Conservation (phyloP, 1,140 invertebrate genomes). For the Pogonomyrmex barbatus region DNA sequence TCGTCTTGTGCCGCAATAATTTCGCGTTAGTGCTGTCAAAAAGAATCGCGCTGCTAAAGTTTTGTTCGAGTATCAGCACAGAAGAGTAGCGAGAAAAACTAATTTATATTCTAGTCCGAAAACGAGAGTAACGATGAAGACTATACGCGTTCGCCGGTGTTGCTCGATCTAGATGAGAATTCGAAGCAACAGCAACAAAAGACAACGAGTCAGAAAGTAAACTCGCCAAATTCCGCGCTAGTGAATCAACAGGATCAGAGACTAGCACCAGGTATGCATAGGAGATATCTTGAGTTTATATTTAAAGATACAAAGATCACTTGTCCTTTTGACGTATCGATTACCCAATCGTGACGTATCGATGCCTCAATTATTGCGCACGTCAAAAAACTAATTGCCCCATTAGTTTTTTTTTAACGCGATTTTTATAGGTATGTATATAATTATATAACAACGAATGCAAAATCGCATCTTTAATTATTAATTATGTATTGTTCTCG, state of each 20-base stretch:
- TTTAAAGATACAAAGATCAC: not conserved
- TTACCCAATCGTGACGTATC: too few species aligned
- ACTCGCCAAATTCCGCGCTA: not conserved
- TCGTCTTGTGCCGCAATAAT: not conserved
- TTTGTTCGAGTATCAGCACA: not conserved
- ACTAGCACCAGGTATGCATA: constrained; percentile 36
- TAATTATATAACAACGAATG: not conserved
- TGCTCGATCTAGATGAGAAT: constrained; percentile 84
- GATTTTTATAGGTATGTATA: not conserved
- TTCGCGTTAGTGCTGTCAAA: not conserved
- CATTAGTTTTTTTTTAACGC: not conserved
- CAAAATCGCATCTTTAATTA: constrained; percentile 5
- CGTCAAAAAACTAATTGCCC: not conserved
- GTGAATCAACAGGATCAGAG: constrained; percentile 65
- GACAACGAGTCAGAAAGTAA: constrained; percentile 45
- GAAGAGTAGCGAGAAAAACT: not conserved
- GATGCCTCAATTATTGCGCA: not conserved
- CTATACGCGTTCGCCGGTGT: constrained; percentile 79
- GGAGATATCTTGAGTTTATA: constrained; percentile 1
- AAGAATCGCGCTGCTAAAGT: not conserved
- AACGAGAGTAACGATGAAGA: constrained; percentile 83
- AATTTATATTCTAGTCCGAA: constrained; percentile 77
- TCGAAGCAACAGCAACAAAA: constrained; percentile 80
- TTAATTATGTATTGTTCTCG: constrained; percentile 14
- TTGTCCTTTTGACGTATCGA: not conserved